Base-by-base conservation (phyloP, 2,888 invertebrate genomes). In the Epinotia demarniana region DNA sequence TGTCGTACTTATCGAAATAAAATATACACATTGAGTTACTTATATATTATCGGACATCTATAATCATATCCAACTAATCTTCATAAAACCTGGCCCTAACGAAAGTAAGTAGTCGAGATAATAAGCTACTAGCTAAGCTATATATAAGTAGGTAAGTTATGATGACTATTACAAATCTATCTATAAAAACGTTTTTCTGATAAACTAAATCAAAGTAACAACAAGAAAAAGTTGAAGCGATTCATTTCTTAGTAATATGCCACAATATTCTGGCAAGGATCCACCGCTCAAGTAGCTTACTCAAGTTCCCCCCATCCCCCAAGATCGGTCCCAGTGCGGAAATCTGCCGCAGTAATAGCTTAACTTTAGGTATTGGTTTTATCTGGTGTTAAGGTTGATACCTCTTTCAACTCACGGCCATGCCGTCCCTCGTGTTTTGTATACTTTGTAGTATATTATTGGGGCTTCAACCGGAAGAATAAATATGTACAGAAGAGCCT, bases 311-410 rank as follows among this genome's bases (percentile, higher is more conserved):
- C n/a, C n/a, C n/a, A n/a, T n/a, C n/a, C n/a, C n/a, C n/a, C 18
- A 27, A 43, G 58, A 49, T 58, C 46, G 27, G 53, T 18, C 33
- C 27, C 61, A 12, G 5, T 53, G 23, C 46, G 62, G 49, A 63
- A 74, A 69, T 57, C 73, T 49, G 19, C 39, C 53, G 43, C 33
- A 69, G 61, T 62, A 62, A 69, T 62, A 57, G 62, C 57, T 39
- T 33, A 69, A 74, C 27, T 74, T 69, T 55, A 69, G 63, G 62
- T 62, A 27, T 69, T 69, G 63, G 61, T 58, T 69, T 61, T 55
- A 63, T 69, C 73, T 62, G 68, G 62, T 33, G 63, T 74, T 69
- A 74, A 16, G 33, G 33, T 49, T 62, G 62, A 68, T 67, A 62
- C 73, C 69, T 68, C 67, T 53, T 27, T 57, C 39, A 67, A 73